A percentile compares a stretch with the other conserved stretches of the same genome.
phyloP scores from a whole-genome alignment of 2,113 vertebrate genomes.

The Eidolon helvum region DNA sequence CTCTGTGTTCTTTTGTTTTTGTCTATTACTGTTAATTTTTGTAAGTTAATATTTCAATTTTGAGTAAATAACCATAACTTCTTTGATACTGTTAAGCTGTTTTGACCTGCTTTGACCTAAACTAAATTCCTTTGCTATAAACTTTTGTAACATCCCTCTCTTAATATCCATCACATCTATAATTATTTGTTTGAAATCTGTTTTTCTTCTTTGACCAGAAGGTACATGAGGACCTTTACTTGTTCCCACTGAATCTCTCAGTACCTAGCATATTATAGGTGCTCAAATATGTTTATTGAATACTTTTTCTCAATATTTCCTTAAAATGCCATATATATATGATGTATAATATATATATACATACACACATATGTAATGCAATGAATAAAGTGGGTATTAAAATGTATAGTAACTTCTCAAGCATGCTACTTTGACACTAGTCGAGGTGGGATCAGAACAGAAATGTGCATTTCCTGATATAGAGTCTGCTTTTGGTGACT shows the following conservation, averaged over 20 bases:
- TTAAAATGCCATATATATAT: neutral
- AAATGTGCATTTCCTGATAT: neutral
- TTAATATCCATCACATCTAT: neutral
- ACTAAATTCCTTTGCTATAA: constrained; percentile 28
- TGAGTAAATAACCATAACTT: neutral
- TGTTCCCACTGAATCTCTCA: neutral
- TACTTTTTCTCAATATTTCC: neutral
- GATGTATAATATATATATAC: neutral
- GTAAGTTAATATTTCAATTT: neutral
- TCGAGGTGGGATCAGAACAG: neutral
- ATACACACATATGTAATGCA: neutral
- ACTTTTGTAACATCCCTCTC: neutral
- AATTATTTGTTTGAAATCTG: neutral
- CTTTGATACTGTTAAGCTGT: neutral
- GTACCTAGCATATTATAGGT: neutral
- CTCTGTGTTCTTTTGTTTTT: neutral
- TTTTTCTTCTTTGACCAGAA: neutral
- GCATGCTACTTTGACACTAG: neutral
- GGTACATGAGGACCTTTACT: neutral
- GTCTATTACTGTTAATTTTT: neutral
- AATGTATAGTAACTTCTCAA: neutral
- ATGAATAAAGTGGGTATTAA: neutral
- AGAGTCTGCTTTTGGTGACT: constrained; percentile 18
- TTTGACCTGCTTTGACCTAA: neutral
- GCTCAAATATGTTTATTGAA: neutral